Evolutionary conservation across 2,113 vertebrate genomes (phyloP).

Genomic region (Brevimyrus niger): DNA sequence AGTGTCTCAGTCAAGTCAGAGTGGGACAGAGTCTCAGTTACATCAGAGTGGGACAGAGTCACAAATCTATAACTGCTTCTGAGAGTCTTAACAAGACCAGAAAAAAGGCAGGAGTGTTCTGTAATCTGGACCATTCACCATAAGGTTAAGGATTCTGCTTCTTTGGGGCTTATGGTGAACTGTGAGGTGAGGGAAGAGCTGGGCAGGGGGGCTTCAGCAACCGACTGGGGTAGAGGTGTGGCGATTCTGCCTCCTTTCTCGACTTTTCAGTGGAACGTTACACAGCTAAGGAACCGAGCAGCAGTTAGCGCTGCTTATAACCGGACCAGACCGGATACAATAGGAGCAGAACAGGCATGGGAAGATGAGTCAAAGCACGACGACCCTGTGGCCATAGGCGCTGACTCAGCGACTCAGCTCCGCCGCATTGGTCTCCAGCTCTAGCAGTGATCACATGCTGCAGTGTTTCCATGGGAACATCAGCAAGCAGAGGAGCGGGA

Average conservation of each 20-base stretch:
- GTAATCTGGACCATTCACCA: neutral
- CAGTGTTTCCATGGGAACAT: neutral
- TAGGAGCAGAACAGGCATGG: neutral
- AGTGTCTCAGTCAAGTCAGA: neutral
- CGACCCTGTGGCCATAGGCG: neutral
- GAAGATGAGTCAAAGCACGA: neutral
- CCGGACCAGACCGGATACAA: neutral
- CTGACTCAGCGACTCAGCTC: neutral
- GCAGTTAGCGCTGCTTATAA: neutral
- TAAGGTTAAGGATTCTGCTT: neutral
- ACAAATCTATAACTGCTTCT: neutral
- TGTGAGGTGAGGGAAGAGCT: neutral
- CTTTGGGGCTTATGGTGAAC: neutral
- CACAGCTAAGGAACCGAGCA: neutral
- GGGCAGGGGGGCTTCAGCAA: neutral
- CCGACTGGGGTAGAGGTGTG: neutral
- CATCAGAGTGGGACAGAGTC: neutral
- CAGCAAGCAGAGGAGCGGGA: neutral
- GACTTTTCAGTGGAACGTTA: slow-evolving; percentile 9
- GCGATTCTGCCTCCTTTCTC: neutral
- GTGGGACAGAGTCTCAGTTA: neutral
- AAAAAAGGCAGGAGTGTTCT: neutral
- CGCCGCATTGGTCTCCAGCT: neutral
- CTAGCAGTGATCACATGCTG: neutral
- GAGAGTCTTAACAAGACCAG: neutral